Base-by-base conservation (phyloP, 2,888 invertebrate genomes). In the Malthinus flaveolus region DNA sequence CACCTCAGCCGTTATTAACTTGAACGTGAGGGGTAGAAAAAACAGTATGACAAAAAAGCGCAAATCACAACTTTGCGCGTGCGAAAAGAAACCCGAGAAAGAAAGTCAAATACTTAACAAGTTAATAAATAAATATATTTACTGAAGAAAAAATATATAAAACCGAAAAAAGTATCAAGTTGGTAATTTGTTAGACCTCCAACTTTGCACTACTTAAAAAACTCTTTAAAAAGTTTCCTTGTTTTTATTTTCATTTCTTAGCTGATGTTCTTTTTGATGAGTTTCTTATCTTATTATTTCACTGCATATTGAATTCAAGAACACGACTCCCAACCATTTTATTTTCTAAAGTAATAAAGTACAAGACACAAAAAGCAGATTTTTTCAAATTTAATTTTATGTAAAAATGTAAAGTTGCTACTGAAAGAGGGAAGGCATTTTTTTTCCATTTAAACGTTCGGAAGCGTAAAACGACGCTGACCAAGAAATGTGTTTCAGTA, bases 401-500 rank as follows among this genome's bases (percentile, higher is more conserved):
- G 10, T 39, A 39, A 39, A 39, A 9, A 39, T 13, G 12, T 13
- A 15, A 1, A 42, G 15, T 42, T 23, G 13, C 7, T n/a, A 12
- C 12, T 42, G 7, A 15, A 15, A 9, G 7, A 6, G 9, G 13
- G 15, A 23, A 49, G 37, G 37, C 36, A 36, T 32, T 31, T 11
- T 31, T 49, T 48, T 35, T 39, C 13, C 10, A 45, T 11, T 7
- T 11, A 7, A 15, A 1, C 2, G 13, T 23, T 15, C 45, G 3
- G 35, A 15, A 33, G 48, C 42, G 34, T 31, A 33, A 35, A 10
- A 10, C 6, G 42, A 48, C 10, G 56, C 66, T 64, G 65, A 66
- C 67, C 66, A 66, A 68, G 68, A 67, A 68, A 66, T 65, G 66
- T 66, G 65, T 53, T 62, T 46, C 49, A 53, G 55, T 58, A 61